These are phyloP conservation scores for Caenorhabditis sp. DNA, from an alignment of 2,888 invertebrate species.

Conservation along the genomic window DNA sequence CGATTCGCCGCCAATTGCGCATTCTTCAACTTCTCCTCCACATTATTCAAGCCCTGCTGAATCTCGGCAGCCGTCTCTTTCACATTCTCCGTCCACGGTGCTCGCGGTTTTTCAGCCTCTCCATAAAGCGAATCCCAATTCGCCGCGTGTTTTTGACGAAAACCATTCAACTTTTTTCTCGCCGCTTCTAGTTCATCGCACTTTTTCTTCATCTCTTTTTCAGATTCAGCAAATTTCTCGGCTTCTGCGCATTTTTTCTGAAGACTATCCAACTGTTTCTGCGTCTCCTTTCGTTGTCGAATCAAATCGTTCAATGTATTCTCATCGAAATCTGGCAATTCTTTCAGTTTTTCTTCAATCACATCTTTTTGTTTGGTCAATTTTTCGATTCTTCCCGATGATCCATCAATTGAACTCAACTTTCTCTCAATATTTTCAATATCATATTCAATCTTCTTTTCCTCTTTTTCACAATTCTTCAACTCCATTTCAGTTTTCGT, in stretches of 20 bases:
- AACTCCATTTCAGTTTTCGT: constrained; percentile 27
- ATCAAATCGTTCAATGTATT: constrained; percentile 10
- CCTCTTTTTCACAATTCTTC: constrained; percentile 5
- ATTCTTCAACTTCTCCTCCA: constrained; percentile 15
- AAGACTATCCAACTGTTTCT: constrained; percentile 25
- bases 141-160: constrained; percentile 24
- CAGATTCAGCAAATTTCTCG: constrained; percentile 22
- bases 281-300: not conserved
- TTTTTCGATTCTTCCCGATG: not conserved
- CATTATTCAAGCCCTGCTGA: constrained; percentile 10
- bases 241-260: constrained; percentile 18
- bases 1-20: constrained; percentile 19
- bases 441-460: constrained; percentile 15
- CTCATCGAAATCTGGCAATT: constrained; percentile 22
- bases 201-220: constrained; percentile 22
- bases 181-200: constrained; percentile 2
- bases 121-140: constrained; percentile 22
- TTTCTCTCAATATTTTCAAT: constrained; percentile 18
- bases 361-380: constrained; percentile 12
- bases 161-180: constrained; percentile 8
- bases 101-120: constrained; percentile 8
- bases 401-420: constrained; percentile 10
- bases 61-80: not conserved
- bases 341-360: constrained; percentile 8
- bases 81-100: constrained; percentile 16